Evolutionary conservation across 1,140 invertebrate species (phyloP), one percentile per base, ranked within the genome.

Genomic region (Pissodes strobi): DNA sequence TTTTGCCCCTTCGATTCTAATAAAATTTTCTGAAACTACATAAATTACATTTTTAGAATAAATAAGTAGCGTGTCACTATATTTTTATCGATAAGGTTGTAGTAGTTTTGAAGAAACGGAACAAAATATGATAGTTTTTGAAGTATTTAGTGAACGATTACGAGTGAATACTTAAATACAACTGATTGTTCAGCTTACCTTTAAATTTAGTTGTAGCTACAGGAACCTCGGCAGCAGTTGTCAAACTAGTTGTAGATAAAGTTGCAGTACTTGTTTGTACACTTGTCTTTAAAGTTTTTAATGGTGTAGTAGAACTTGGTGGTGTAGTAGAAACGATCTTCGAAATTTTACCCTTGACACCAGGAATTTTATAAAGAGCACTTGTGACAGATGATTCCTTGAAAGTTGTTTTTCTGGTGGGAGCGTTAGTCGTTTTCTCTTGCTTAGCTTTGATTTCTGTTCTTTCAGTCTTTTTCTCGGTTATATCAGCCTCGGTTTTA

Each of bases 401-500:
- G 5, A 78, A 76, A 0, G 68, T 74, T 0, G 76, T 76, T 64
- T 79, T 82, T 17, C 77, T 73, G 8, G 74, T 72, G 10, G 78
- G 78, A 18, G 69, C 38, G 21, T 66, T 68, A 2, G 74, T 66
- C 62, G 68, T 53, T 41, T 59, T 73, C 81, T 85, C 13, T 78
- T 71, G 65, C 46, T 79, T 80, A 22, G 78, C 75, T 45, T 73
- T 73, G 53, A 37, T 22, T 76, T 74, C 74, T 8, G 61, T 53
- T 18, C 45, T 57, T 56, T 64, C 69, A 58, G 60, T 66, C 58
- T 84, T 84, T 70, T 84, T 84, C 76, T 84, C 82, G 22, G 83
- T 84, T 69, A 84, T 84, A 76, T 84, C 83, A 23, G 84, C 83
- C 66, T 85, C 83, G 43, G 83, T 84, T 76, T 84, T 85, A 21